Percentiles rank a stretch among this genome's conserved stretches.
These are phyloP conservation scores for Riparia riparia DNA, from an alignment of 2,113 vertebrate genomes.

Conservation along the genomic window DNA sequence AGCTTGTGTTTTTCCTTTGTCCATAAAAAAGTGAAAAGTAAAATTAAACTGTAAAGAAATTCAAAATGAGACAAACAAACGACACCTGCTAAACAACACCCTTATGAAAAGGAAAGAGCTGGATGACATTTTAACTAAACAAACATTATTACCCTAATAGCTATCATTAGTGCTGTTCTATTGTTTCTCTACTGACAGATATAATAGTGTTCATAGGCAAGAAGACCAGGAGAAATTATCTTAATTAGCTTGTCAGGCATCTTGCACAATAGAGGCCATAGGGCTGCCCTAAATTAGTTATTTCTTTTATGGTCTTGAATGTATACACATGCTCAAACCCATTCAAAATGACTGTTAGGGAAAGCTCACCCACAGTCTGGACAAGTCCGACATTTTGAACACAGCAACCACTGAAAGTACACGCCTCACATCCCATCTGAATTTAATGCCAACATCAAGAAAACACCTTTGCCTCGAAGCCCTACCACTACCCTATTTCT, in stretches of 20 bases:
- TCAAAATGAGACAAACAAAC: neutral
- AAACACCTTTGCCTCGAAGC: neutral
- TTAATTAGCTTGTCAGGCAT: neutral
- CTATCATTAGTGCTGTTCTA: neutral
- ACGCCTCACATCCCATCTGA: neutral
- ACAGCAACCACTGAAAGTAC: neutral
- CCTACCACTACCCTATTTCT: neutral
- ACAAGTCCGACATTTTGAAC: neutral
- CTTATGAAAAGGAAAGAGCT: neutral
- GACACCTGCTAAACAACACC: neutral
- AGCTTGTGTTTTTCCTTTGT: neutral
- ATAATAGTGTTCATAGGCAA: neutral
- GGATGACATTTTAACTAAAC: neutral
- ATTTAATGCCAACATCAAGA: neutral
- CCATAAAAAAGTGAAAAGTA: neutral
- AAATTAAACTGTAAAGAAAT: slow-evolving; percentile 17
- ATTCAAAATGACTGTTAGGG: neutral
- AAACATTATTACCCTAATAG: slow-evolving; percentile 2
- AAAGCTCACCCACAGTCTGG: neutral
- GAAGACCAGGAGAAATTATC: neutral
- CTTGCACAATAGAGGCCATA: neutral
- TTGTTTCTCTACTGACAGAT: neutral
- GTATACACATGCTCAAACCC: neutral
- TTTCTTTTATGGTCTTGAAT: neutral
- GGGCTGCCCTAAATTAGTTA: neutral